Base-by-base conservation (phyloP, 2,113 vertebrate genomes). In the Saguinus midas region DNA sequence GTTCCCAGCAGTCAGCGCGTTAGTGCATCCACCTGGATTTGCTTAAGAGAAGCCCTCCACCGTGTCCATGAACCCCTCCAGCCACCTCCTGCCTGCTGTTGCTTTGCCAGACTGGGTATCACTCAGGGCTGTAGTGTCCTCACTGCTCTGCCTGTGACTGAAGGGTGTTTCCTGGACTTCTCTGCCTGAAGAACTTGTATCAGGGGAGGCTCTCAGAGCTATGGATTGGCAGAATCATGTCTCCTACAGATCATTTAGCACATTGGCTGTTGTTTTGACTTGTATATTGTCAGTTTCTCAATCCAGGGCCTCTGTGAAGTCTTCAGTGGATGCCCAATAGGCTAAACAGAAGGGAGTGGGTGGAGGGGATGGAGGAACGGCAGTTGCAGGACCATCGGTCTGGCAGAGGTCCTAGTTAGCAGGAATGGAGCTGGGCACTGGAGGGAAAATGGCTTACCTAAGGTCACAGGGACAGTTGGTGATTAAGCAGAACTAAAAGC, bases 21-120 rank as follows among this genome's bases (percentile, higher is more conserved):
- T 17, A 13, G 29, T 61, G 84, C 27, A 72, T 5, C 89, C 79
- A 61, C 52, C 70, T 35, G 79, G 61, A 48, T 64, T 61, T 80
- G 79, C 93, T 84, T 18, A 5, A 13, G 70, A 52, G 72, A 16
- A 52, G 61, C 93, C 61, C 13, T 85, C 82, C 29, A 6, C 57
- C 16, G 3, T 52, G 12, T 23, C 12, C 40, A 13, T 21, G 0
- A 35, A 43, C 43, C 16, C 52, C 52, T 23, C 9, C 17, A 27
- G 48, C 90, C 14, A 17, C 68, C 45, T 70, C 78, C 48, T 83
- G 85, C 84, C 64, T 68, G 21, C 40, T 0, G 0, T 40, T 16
- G 48, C 66, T 35, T 20, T 20, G 13, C 90, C 5, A 32, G 50
- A 27, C 29, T 35, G 35, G 43, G 52, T 18, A 1, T 45, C 43